A percentile compares a stretch with the other conserved stretches of the same genome.
phyloP scores from a whole-genome alignment of 92 coral and sea anemone species.

The Bergia puertoricense region DNA sequence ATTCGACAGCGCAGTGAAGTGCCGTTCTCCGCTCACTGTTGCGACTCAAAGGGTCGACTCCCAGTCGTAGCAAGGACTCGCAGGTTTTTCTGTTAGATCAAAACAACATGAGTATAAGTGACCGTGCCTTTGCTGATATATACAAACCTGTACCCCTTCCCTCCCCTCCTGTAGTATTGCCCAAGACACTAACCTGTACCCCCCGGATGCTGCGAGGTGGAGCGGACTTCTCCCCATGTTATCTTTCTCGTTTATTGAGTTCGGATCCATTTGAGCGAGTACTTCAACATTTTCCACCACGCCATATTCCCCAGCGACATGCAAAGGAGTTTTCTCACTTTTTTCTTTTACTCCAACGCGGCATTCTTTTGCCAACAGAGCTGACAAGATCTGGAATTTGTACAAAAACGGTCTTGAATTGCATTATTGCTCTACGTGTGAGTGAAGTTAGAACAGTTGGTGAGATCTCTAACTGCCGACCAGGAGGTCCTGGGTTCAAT shows the following conservation, averaged over 20 bases:
- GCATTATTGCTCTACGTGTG: no score
- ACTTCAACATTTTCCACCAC: conserved; percentile 52
- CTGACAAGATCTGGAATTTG: conserved; percentile 53
- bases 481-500: no score
- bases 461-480: no score
- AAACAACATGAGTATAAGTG: background rate
- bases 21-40: conserved; percentile 58
- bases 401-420: background rate
- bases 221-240: conserved; percentile 62
- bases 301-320: conserved; percentile 70
- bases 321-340: conserved; percentile 68
- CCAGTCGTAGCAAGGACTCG: conserved; percentile 44
- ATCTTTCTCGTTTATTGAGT: conserved; percentile 51
- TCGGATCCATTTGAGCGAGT: conserved; percentile 49
- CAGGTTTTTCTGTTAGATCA: conserved; percentile 64
- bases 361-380: conserved; percentile 43
- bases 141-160: no score
- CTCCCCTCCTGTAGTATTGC: no score
- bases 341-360: conserved; percentile 42
- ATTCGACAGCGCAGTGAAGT: conserved; percentile 67
- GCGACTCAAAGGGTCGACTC: conserved; percentile 52
- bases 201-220: conserved; percentile 64
- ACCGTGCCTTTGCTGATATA: background rate
- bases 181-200: no score
- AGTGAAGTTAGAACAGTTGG: no score